Evolutionary conservation across 2,888 invertebrate genomes (phyloP), one percentile per base, ranked within the genome.

Genomic region (Tridacna gigas): DNA sequence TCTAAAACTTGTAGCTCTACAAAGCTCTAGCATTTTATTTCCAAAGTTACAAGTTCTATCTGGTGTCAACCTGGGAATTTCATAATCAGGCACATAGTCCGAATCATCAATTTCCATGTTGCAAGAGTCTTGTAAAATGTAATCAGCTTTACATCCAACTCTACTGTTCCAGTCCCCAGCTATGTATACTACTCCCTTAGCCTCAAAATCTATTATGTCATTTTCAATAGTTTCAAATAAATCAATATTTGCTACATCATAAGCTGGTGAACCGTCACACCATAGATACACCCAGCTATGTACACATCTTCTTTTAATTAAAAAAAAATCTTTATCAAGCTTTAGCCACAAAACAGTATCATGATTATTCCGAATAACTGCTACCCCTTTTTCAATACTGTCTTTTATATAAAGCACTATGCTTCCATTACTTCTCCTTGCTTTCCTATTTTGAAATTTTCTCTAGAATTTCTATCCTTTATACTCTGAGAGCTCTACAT

Each of bases 121-220:
- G 45, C 26, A 25, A 5, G 2, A 37, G 22, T 61, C 75, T 5
- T 11, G 18, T 20, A 28, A 11, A 75, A 75, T 61, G 61, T 61
- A 63, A 37, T 61, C 75, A 3, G 60, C 37, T 13, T 61, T 75
- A 18, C 22, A 20, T 37, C 37, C 25, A 28, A 60, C 28, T 26
- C 75, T 60, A 12, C 28, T 56, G 61, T 75, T 74, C 48, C 25
- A 60, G 26, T 75, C 75, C 7, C 75, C 75, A 12, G 61, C 3
- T 28, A 75, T 11, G 12, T 22, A n/a, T 28, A 75, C 63, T 37
- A 20, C 2, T 25, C 75, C 75, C 28, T 25, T 51, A 11, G 48
- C 11, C 18, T 61, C 37, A 26, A 47, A 75, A 60, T 26, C 28
- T 13, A 37, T 18, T 22, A 60, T 61, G 26, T 61, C 61, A 11